A percentile compares a stretch with the other conserved stretches of the same genome.
Conservation (phyloP, 2,888 invertebrate genomes). For the Sminthurinus aureus region DNA sequence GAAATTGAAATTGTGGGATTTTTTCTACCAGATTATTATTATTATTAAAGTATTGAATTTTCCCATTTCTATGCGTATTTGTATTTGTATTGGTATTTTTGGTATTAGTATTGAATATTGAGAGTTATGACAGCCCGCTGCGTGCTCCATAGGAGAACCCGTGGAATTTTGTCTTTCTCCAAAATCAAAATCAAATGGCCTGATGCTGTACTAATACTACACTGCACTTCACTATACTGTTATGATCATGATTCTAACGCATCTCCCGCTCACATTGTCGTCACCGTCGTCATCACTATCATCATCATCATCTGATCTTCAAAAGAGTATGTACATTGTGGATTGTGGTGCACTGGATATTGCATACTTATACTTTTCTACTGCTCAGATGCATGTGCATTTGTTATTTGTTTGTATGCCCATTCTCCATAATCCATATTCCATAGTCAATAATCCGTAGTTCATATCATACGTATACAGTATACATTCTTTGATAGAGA, state of each 20-base stretch:
- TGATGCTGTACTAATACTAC: not conserved
- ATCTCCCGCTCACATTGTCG: too few species aligned
- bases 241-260: too few species aligned
- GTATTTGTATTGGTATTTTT: slow-evolving; percentile 12
- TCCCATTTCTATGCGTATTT: not conserved
- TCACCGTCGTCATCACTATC: too few species aligned
- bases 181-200: not conserved
- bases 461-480: not conserved
- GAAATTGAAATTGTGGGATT: not conserved
- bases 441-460: too few species aligned
- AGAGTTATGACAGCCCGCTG: slow-evolving; percentile 15
- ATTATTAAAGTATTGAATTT: slow-evolving; percentile 4
- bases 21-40: not conserved
- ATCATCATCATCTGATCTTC: too few species aligned
- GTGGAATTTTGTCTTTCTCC: not conserved
- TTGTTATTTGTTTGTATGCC: too few species aligned
- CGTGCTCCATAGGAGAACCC: not conserved
- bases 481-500: not conserved
- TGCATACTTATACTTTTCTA: too few species aligned
- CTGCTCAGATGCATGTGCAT: too few species aligned
- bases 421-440: too few species aligned
- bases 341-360: too few species aligned
- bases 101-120: slow-evolving; percentile 9
- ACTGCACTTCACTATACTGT: too few species aligned
- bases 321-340: too few species aligned